Evolutionary conservation across 2,888 invertebrate genomes (phyloP).

Genomic region (Drosophila kokeensis): DNA sequence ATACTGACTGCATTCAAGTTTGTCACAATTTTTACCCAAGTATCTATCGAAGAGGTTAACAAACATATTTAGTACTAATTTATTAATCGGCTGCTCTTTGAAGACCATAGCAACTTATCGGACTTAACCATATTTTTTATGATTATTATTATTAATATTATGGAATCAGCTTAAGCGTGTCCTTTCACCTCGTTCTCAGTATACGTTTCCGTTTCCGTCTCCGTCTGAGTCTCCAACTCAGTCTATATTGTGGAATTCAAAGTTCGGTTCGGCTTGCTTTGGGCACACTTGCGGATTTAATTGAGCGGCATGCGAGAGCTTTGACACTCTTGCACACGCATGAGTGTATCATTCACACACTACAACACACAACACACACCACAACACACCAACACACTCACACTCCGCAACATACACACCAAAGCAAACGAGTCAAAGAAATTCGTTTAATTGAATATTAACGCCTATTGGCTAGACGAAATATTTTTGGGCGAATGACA

Average conservation of each 20-base stretch:
- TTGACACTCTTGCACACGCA: constrained; percentile 59
- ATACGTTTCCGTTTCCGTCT: neutral
- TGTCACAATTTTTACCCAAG: neutral
- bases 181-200: constrained; percentile 4
- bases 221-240: neutral
- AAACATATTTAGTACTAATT: neutral
- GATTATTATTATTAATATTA: constrained; percentile 1
- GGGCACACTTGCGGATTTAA: constrained; percentile 67
- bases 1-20: neutral
- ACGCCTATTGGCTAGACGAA: constrained; percentile 66
- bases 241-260: constrained; percentile 8
- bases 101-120: neutral
- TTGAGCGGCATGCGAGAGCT: constrained; percentile 63
- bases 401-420: constrained; percentile 2
- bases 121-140: neutral
- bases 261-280: constrained; percentile 13
- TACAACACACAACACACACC: constrained; percentile 4
- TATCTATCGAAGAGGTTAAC: neutral
- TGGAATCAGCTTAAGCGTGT: constrained; percentile 63
- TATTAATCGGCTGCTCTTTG: neutral
- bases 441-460: constrained; percentile 75
- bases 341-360: constrained; percentile 38
- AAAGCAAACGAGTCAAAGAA: constrained; percentile 28
- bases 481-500: constrained; percentile 54
- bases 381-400: constrained; percentile 4